Percentiles rank a stretch among this genome's conserved stretches.
Evolutionary conservation across 2,113 vertebrate genomes (phyloP).

Genomic region (human): DNA sequence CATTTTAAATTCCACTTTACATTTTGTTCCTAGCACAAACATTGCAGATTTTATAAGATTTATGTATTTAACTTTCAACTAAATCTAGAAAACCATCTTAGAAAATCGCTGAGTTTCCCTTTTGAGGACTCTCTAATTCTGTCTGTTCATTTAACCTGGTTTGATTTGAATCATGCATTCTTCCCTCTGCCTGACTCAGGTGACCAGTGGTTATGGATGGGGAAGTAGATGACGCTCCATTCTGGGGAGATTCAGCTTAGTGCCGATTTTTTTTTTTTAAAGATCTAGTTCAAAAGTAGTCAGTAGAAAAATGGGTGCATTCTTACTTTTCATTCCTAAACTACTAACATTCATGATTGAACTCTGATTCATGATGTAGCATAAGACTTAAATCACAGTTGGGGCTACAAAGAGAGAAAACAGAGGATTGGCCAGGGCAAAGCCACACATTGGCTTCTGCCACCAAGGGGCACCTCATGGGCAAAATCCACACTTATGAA

Average conservation of each 20-base stretch:
- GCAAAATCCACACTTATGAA: fast-evolving
- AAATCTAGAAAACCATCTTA: not conserved
- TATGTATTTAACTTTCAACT: not conserved
- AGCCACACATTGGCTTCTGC: fast-evolving
- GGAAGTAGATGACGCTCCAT: fast-evolving
- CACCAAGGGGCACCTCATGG: too few relatives aligned
- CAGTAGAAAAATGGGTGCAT: fast-evolving
- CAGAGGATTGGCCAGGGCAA: fast-evolving
- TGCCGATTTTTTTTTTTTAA: too few relatives aligned
- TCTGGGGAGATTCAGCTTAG: not conserved
- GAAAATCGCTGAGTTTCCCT: not conserved
- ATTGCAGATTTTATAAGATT: not conserved
- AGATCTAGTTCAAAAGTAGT: not conserved
- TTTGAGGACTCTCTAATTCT: not conserved
- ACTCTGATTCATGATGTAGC: not conserved
- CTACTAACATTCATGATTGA: not conserved
- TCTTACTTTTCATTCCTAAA: not conserved
- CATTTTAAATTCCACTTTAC: not conserved
- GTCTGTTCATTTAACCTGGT: not conserved
- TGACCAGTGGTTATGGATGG: not conserved
- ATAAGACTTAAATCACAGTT: not conserved
- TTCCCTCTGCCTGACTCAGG: not conserved
- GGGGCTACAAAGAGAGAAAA: not conserved
- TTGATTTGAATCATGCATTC: not conserved
- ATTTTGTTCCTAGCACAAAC: not conserved